Evolutionary conservation across 2,888 invertebrate species (phyloP), one percentile per base, ranked within the genome.

Genomic region (Acleris cristana): DNA sequence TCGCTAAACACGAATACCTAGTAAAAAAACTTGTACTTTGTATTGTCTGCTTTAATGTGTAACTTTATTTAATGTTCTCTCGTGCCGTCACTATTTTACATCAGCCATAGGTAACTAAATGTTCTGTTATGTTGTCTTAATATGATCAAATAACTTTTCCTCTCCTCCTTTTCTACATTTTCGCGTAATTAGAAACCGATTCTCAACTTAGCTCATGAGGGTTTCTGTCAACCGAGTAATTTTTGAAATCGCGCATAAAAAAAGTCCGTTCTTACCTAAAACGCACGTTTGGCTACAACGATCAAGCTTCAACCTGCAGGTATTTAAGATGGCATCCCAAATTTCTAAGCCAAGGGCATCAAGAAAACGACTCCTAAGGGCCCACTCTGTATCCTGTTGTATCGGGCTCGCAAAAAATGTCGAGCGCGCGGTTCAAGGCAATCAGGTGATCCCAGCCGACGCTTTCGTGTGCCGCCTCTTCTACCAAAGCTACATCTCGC

Each of bases 361-460:
- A 76, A 83, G 79, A 81, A 81, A 84, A 79, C 81, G 75, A 78
- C 76, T 51, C 51, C 51, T 76, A 85, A 88, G 87, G 89, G 87
- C 85, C 82, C 72, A 72, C 80, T 78, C 77, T 80, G 86, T 87
- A 90, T 91, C 90, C 91, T 90, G 90, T 86, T 89, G 86, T 82
- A 70, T 63, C 67, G 63, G 78, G 81, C 80, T 77, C 78, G 87
- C 89, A 91, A 92, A 92, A 92, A 92, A 90, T 86, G 83, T 86
- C 84, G 88, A 88, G 82, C 83, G 84, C 76, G 74, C 77, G 82
- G 92, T 92, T 92, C 92, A 92, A 92, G 92, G 92, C 84, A 70
- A 92, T 81, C 92, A 79, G 85, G 88, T 87, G 86, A 80, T 89
- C 83, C 89, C 84, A 82, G 77, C 70, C 77, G 78, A 73, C 77